Percentiles rank a stretch among this genome's conserved stretches.
Conservation (phyloP, 2,797 vertebrate species). For the Cyclura pinguis region DNA sequence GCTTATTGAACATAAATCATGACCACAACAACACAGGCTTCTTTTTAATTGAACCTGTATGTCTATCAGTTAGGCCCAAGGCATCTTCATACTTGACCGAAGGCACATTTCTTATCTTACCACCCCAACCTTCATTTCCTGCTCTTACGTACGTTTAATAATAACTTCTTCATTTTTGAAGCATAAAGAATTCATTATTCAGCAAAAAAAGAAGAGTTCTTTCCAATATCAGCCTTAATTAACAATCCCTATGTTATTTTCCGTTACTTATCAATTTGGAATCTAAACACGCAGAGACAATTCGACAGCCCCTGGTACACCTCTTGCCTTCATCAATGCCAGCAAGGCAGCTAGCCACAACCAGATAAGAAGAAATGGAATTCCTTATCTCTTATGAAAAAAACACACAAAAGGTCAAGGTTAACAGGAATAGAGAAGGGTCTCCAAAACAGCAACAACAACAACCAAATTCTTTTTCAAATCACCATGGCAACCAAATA, state of each 20-base stretch:
- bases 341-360: conserved; percentile 61
- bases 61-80: conserved; percentile 46
- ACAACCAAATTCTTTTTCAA: conserved; percentile 65
- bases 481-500: conserved; percentile 82
- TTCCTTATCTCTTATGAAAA: conserved; percentile 78
- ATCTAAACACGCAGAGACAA: conserved; percentile 68
- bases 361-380: conserved; percentile 76
- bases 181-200: conserved; percentile 79
- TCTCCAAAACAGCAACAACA: conserved; percentile 77
- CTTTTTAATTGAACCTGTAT: conserved; percentile 18
- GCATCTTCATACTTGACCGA: conserved; percentile 32
- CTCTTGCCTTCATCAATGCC: conserved; percentile 68
- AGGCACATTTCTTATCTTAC: conserved; percentile 37
- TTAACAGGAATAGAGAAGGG: conserved; percentile 78
- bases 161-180: conserved; percentile 76
- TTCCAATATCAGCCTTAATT: conserved; percentile 81
- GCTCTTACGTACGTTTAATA: conserved; percentile 71
- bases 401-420: conserved; percentile 82
- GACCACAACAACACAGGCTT: not conserved
- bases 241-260: conserved; percentile 75
- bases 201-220: conserved; percentile 79
- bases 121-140: conserved; percentile 58
- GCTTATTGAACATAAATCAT: conserved; percentile 38
- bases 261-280: conserved; percentile 76
- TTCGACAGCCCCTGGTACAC: conserved; percentile 67